A percentile compares a stretch with the other conserved stretches of the same genome.
phyloP scores from a whole-genome alignment of 2,888 invertebrate species.

The Drosophila siamana region DNA sequence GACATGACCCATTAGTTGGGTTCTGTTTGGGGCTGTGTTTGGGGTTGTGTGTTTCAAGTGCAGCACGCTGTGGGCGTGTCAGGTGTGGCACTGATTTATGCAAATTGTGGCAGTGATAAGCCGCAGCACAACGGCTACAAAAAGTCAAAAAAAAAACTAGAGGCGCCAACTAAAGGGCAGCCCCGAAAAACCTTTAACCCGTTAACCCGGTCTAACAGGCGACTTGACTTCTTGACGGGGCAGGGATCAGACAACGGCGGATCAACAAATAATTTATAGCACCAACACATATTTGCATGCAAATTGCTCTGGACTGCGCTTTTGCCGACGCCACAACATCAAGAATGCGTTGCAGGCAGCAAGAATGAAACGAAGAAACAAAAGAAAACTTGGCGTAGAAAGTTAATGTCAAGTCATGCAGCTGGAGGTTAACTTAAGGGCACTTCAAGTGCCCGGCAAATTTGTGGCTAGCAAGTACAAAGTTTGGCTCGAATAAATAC shows the following conservation, averaged over 20 bases:
- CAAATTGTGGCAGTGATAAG: slow-evolving; percentile 50
- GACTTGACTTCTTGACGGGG: not conserved
- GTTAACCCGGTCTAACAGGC: slow-evolving; percentile 9
- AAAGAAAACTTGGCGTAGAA: slow-evolving; percentile 11
- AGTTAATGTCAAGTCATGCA: slow-evolving; percentile 10
- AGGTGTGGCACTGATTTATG: slow-evolving; percentile 67
- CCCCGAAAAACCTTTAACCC: slow-evolving; percentile 6
- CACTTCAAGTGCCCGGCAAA: not conserved
- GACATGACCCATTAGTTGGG: slow-evolving; percentile 25
- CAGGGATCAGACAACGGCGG: slow-evolving; percentile 16
- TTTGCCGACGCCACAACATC: slow-evolving; percentile 28
- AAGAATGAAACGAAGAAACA: not conserved
- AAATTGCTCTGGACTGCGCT: slow-evolving; percentile 52
- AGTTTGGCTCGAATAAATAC: too few species aligned
- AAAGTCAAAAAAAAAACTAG: not conserved
- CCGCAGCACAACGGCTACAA: not conserved
- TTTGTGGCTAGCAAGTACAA: too few species aligned
- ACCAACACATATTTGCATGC: slow-evolving; percentile 49
- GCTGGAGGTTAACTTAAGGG: slow-evolving; percentile 7
- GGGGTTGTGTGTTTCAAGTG: too few species aligned
- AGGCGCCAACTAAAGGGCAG: not conserved
- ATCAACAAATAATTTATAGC: slow-evolving; percentile 25
- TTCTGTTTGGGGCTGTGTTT: too few species aligned
- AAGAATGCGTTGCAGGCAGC: slow-evolving; percentile 2
- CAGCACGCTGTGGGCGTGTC: slow-evolving; percentile 17